Evolutionary conservation across 2,113 vertebrate genomes (phyloP), one percentile per base, ranked within the genome.

Genomic region (Rhynchomys soricoides): DNA sequence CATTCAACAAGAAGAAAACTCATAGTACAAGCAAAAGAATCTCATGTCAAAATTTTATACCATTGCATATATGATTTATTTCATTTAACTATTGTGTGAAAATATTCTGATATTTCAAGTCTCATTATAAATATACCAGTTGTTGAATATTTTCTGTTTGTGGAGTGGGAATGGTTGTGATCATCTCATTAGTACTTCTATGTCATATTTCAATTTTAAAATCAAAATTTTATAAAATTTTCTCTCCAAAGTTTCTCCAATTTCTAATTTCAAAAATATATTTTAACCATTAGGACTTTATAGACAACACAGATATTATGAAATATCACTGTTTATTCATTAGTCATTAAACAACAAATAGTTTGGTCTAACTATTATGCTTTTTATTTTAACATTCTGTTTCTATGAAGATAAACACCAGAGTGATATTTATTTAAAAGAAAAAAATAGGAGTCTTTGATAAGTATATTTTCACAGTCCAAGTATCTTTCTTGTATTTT

Each of bases 211-310:
- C 48, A 57, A 9, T 78, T 93, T 85, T n/a, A 74, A 91, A 87
- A 94, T 92, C 70, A 26, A 91, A 86, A 91, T 78, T 52, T 55
- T 85, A 91, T 31, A 86, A 79, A 10, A 71, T 86, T 95, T 97
- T 87, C 19, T 34, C 82, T 50, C 4, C 29, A 94, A 92, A 29
- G 9, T 89, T 48, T 6, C 62, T 85, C 90, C 34, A 50, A 91
- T 22, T 31, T 75, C 64, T 70, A 94, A 94, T 88, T n/a, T n/a
- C n/a, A n/a, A n/a, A n/a, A n/a, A n/a, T n/a, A n/a, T n/a, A n/a
- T n/a, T n/a, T n/a, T n/a, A n/a, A n/a, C n/a, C n/a, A n/a, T n/a
- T n/a, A n/a, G n/a, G n/a, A n/a, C n/a, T n/a, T n/a, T n/a, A n/a
- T n/a, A n/a, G n/a, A n/a, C n/a, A n/a, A n/a, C n/a, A n/a, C n/a